Evolutionary conservation across 2,888 invertebrate genomes (phyloP), one percentile per base, ranked within the genome.

Genomic region (Meliscaeva auricollis): DNA sequence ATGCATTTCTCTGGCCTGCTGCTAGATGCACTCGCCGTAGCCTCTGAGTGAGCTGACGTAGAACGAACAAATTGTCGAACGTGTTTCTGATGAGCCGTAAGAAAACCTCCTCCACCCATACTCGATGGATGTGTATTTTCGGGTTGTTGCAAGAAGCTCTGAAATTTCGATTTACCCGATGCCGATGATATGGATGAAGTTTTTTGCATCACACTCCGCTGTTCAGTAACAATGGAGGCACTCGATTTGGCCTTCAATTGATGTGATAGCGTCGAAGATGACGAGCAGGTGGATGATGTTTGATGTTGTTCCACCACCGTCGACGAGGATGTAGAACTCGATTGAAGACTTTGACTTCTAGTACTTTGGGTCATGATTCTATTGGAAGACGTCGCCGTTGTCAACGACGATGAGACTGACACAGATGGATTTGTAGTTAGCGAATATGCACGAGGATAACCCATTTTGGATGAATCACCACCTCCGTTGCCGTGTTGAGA

Each of bases 1-100:
- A 91, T 91, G 87, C 92, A 92, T 82, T 91, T 92, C 7, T 91
- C 92, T 0, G 91, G 89, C 26, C 91, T 88, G 1, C 84, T 87
- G 17, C 17, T 74, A 0, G 85, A 69, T 0, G 88, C 88, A 3
- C 85, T 87, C 8, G 89, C 88, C 0, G 90, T 89, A 5, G 91
- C 91, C 79, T 92, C 92, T 48, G 92, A 92, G 60, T 92, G 92
- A 0, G 92, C 92, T 41, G 92, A 92, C 0, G 92, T 92, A 9
- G 92, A 92, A 75, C 92, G 92, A 2, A 92, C 92, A 89, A 92
- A 92, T 82, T 92, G 92, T 0, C 92, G 90, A 2, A 92, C 91
- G 87, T 92, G 92, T 80, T 92, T 92, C 85, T 92, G 92, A 81
- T 92, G 92, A 3, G 92, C 91, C 0, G 91, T 92, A 0, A 92